phyloP scores from a whole-genome alignment of 1,140 invertebrate genomes.

The Sinella curviseta region DNA sequence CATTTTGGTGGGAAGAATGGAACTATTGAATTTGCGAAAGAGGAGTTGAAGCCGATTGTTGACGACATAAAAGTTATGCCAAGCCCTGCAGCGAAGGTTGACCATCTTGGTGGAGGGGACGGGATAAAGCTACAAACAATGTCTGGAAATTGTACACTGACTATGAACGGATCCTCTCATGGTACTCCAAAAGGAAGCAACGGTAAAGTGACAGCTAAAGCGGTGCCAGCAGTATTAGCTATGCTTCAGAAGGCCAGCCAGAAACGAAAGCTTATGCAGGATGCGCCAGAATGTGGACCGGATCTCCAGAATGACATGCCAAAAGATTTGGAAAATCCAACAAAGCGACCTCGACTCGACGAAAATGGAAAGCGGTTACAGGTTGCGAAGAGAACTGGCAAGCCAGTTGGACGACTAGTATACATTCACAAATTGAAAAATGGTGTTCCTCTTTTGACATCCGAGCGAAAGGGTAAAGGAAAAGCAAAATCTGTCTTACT shows the following conservation, averaged over 20 bases:
- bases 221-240: background rate
- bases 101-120: too few relatives aligned
- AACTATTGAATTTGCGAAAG: too few relatives aligned
- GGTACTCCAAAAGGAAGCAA: too few relatives aligned
- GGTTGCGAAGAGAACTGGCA: slow-evolving; percentile 13
- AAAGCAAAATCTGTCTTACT: background rate
- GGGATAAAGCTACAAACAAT: too few relatives aligned
- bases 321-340: background rate
- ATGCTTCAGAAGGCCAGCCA: background rate
- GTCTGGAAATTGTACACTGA: too few relatives aligned
- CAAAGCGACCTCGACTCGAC: background rate
- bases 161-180: too few relatives aligned
- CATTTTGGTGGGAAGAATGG: background rate
- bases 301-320: background rate
- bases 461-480: background rate
- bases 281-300: background rate
- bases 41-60: too few relatives aligned
- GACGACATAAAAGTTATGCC: background rate
- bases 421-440: background rate
- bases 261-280: background rate
- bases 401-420: slow-evolving; percentile 9
- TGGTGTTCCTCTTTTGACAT: background rate
- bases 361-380: slow-evolving; percentile 15
- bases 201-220: too few relatives aligned
- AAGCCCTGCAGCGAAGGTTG: too few relatives aligned